phyloP scores from a whole-genome alignment of 2,113 vertebrate species.

The Pantherophis guttatus region DNA sequence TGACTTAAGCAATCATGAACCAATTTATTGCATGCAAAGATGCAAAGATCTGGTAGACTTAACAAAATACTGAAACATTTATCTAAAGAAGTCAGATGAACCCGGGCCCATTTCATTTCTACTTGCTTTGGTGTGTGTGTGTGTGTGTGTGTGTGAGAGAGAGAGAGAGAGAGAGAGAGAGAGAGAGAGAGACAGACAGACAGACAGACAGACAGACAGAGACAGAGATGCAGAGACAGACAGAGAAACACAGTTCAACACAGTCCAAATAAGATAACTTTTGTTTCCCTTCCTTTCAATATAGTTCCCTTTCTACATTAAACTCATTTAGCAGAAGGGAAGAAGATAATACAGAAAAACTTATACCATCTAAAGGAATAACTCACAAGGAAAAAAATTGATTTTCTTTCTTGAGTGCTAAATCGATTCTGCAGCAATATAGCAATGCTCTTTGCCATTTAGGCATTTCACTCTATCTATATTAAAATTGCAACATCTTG shows the following conservation, averaged over 20 bases:
- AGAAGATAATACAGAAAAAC: slow-evolving; percentile 9
- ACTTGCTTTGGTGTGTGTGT: not conserved
- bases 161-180: not conserved
- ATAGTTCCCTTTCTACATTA: not conserved
- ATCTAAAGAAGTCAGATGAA: not conserved
- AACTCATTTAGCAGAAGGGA: not conserved
- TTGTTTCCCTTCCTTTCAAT: not conserved
- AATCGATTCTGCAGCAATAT: not conserved
- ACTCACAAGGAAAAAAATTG: not conserved
- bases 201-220: not conserved
- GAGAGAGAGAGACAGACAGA: not conserved
- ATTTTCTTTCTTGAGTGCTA: not conserved
- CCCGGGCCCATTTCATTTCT: not conserved
- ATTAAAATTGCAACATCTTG: slow-evolving; percentile 25
- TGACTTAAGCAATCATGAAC: not conserved
- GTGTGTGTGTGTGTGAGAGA: not conserved
- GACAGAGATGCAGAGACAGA: not conserved
- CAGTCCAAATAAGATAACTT: too few species aligned
- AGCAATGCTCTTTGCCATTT: not conserved
- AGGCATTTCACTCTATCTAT: slow-evolving; percentile 1
- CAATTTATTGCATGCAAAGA: not conserved
- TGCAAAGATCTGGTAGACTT: not conserved
- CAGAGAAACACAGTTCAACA: not conserved
- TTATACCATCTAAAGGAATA: not conserved
- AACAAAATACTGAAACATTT: not conserved